Base-by-base conservation (phyloP, 92 coral and sea anemone species). In the Porites rus region DNA sequence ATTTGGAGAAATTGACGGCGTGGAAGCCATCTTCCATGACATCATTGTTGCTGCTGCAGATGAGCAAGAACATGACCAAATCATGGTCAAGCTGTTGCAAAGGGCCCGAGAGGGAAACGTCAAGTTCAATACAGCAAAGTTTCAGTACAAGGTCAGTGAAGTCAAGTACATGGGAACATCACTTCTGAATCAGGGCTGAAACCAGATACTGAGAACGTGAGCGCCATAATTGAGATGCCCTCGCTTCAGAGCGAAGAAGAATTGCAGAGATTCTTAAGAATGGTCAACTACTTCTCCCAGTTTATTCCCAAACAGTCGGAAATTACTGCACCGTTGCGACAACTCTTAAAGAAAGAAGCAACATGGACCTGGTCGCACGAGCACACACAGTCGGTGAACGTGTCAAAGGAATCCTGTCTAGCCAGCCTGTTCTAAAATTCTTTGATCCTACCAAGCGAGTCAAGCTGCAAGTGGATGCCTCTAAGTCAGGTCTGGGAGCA, bases 161-260 rank as follows among this genome's bases (percentile, higher is more conserved):
- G 93, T 81, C 60, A 90, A 90, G 83, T 90, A 90, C 82, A 83
- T 86, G 86, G 90, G 88, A 86, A 77, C 74, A 76, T 86, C 50
- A 0, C 1, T 0, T 24, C 24, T 24, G 24, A 24, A 24, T 1
- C 24, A 24, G 24, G 24, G 24, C 24, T 24, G 24, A 24, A 24
- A 24, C 24, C 24, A 24, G 24, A 24, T 24, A 24, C 24, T 24
- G 24, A 24, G 24, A 24, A 24, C 24, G 24, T 24, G 24, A 0
- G 24, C 24, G 24, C 24, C 24, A 24, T 24, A 24, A 24, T 24
- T 24, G 24, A 24, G 24, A 1, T 24, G 24, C 24, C 24, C 24
- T 24, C 24, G 84, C 86, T 51, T 65, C 77, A 22, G 87, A 69
- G 24, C 24, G 24, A 24, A 24, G 24, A 24, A 24, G 24, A 24